Conservation (phyloP, 2,888 invertebrate species). For the Leptogaster cylindrica region DNA sequence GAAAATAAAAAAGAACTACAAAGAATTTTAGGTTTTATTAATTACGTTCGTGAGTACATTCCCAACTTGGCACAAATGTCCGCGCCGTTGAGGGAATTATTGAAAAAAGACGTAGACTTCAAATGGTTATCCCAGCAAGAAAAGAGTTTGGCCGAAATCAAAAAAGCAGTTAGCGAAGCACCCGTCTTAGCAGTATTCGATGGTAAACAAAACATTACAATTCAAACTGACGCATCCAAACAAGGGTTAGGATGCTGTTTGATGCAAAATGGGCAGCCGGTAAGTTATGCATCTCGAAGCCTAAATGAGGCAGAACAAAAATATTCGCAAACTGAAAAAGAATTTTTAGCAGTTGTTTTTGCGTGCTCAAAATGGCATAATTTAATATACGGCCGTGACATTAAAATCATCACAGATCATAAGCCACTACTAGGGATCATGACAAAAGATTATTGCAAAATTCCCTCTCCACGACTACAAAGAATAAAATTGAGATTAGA, state of each 20-base stretch:
- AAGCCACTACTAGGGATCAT: slow-evolving; percentile 43
- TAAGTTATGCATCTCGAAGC: slow-evolving; percentile 41
- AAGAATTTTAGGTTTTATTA: slow-evolving; percentile 48
- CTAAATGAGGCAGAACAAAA: slow-evolving; percentile 44
- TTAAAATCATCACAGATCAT: slow-evolving; percentile 45
- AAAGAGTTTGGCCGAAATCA: slow-evolving; percentile 42
- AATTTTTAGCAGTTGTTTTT: slow-evolving; percentile 47
- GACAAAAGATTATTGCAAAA: slow-evolving; percentile 46
- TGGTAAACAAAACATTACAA: slow-evolving; percentile 39
- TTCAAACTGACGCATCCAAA: slow-evolving; percentile 45
- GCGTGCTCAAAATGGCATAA: slow-evolving; percentile 48
- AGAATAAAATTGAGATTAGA: slow-evolving; percentile 48
- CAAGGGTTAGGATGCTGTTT: slow-evolving; percentile 46
- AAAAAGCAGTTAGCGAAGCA: slow-evolving; percentile 41
- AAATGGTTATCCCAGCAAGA: slow-evolving; percentile 45
- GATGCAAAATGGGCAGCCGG: slow-evolving; percentile 46
- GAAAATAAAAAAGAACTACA: slow-evolving; percentile 47
- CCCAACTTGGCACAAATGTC: background rate
- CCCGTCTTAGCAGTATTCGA: slow-evolving; percentile 43
- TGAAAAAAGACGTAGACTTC: slow-evolving; percentile 46
- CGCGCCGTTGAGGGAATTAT: slow-evolving; percentile 42
- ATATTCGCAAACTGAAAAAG: slow-evolving; percentile 46
- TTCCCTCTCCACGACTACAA: slow-evolving; percentile 47
- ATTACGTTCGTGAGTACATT: slow-evolving; percentile 37
- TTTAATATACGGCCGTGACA: slow-evolving; percentile 48